These are phyloP conservation scores for Atta cephalotes DNA, from an alignment of 1,140 invertebrate species.

Conservation along the genomic window DNA sequence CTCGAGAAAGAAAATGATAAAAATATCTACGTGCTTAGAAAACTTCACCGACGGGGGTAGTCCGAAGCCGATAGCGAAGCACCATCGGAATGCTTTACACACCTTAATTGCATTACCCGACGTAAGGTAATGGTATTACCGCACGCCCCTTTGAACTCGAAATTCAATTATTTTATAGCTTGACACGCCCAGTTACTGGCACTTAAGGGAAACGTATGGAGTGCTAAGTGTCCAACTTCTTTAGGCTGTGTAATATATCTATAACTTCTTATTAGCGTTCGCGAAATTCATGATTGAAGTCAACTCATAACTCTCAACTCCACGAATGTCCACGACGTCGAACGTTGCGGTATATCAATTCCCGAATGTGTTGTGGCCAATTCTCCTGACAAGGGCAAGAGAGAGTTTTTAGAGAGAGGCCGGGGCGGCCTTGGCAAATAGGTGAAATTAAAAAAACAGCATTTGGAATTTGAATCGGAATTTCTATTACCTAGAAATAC, in stretches of 20 bases:
- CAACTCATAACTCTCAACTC: slow-evolving; percentile 1
- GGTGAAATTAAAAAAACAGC: slow-evolving; percentile 31
- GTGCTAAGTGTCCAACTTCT: slow-evolving; percentile 67
- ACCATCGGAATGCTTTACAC: slow-evolving; percentile 67
- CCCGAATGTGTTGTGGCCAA: background rate
- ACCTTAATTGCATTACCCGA: slow-evolving; percentile 73
- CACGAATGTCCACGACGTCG: background rate
- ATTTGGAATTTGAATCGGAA: slow-evolving; percentile 66
- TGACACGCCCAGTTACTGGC: slow-evolving; percentile 60
- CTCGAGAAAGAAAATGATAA: slow-evolving; percentile 46
- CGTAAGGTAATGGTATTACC: slow-evolving; percentile 78
- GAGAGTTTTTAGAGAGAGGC: background rate
- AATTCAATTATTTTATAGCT: slow-evolving; percentile 82
- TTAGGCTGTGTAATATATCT: slow-evolving; percentile 7
- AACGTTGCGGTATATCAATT: slow-evolving; percentile 23
- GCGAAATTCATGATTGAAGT: slow-evolving; percentile 50
- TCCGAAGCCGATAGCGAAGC: slow-evolving; percentile 39
- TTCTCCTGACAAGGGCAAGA: background rate
- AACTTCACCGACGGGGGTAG: slow-evolving; percentile 56
- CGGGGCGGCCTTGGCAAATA: background rate
- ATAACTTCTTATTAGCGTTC: slow-evolving; percentile 66
- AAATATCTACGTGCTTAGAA: slow-evolving; percentile 68
- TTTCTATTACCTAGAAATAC: slow-evolving; percentile 63
- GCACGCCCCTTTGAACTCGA: slow-evolving; percentile 79
- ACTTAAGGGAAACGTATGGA: slow-evolving; percentile 67